Base-by-base conservation (phyloP, 2,113 vertebrate species). In the Bubalus kerabau region DNA sequence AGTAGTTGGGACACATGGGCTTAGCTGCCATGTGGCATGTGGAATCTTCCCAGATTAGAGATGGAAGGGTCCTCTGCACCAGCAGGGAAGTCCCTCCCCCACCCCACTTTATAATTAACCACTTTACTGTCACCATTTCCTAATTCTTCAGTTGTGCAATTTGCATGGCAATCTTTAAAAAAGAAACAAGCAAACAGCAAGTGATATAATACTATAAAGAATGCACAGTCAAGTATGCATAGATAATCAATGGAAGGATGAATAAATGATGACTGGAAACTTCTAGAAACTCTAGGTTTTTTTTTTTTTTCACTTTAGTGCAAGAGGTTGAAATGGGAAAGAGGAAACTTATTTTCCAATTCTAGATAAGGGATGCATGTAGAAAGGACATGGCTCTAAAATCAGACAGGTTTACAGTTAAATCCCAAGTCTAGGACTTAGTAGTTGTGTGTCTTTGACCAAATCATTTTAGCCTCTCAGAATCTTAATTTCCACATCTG, bases 21-120 rank as follows among this genome's bases (percentile, higher is more conserved):
- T 40, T 74, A 74, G 71, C 36, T 74, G 36, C 21, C 21, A 13
- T 24, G 21, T 0, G 1, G 21, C 36, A 74, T 24, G 36, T 40
- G 11, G 36, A 24, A 43, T 74, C 23, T 74, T 43, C 71, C 71
- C 36, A 24, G 71, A 74, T 24, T 40, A 74, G 71, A 43, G 36
- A 40, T 43, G 5, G 36, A 74, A 43, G 23, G n/a, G 36, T 43
- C 36, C 36, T 24, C 71, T 74, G 71, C 11, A 74, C 36, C 71
- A 74, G 5, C 36, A 74, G 23, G 5, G 71, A 43, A 74, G 36
- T 74, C 36, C 71, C 71, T 74, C 23, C 12, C 36, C 36, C 0
- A 40, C 3, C 21, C 36, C 98, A 98, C 98, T 98, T 97, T 98
- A 97, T 97, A 98, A 98, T 98, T 97, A 98, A 98, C 92, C 71